Conservation (phyloP, 2,888 invertebrate species). For the Fissipunctia ypsillon region DNA sequence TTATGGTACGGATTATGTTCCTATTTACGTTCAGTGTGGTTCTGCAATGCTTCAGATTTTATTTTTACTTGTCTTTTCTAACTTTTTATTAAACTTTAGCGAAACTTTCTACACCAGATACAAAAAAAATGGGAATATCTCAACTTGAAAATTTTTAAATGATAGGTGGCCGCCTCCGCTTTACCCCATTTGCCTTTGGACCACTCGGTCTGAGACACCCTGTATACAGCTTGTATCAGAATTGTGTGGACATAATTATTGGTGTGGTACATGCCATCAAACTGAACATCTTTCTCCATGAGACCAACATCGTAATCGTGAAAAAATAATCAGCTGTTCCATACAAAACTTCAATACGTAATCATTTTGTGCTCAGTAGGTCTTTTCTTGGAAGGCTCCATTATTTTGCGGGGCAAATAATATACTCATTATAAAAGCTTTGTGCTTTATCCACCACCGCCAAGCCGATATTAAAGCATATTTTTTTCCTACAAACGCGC, state of each 20-base stretch:
- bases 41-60: too few species aligned
- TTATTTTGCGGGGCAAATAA: background rate
- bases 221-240: background rate
- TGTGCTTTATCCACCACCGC: background rate
- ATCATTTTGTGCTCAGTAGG: background rate
- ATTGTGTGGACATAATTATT: background rate
- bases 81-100: too few species aligned
- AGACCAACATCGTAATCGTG: background rate
- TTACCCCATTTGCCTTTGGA: too few species aligned
- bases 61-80: too few species aligned
- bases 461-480: conserved; percentile 22
- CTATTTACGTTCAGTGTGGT: too few species aligned
- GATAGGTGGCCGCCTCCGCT: too few species aligned
- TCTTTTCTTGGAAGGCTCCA: background rate
- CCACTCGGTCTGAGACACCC: too few species aligned
- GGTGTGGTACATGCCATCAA: background rate
- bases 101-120: too few species aligned
- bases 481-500: conserved; percentile 8
- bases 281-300: background rate
- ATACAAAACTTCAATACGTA: background rate
- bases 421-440: conserved; percentile 20
- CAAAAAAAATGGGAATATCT: too few species aligned
- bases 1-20: too few species aligned
- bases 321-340: background rate
- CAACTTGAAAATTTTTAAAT: too few species aligned